These are phyloP conservation scores for Pelochelys cantorii DNA, from an alignment of 2,797 vertebrate genomes.

Conservation along the genomic window DNA sequence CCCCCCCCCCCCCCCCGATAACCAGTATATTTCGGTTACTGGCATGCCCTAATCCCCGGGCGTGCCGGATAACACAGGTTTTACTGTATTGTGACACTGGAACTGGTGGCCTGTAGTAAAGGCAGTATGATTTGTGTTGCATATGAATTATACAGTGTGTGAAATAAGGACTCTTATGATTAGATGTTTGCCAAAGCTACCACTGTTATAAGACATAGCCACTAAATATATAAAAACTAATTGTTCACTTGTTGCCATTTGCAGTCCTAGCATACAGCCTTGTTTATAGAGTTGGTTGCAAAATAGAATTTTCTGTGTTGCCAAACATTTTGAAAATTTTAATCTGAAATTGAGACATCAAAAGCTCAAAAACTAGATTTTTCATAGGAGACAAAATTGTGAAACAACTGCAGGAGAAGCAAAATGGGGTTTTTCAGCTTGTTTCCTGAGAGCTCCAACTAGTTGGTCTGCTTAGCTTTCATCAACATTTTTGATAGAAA, in stretches of 20 bases:
- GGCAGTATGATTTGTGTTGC: background rate
- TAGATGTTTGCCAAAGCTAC: background rate
- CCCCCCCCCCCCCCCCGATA: no score
- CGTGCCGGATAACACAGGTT: no score
- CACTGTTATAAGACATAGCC: background rate
- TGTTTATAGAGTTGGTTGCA: background rate
- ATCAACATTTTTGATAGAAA: background rate
- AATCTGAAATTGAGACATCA: background rate
- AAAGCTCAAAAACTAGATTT: background rate
- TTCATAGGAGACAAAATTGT: background rate
- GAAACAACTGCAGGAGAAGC: background rate
- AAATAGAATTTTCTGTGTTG: background rate
- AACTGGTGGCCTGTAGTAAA: background rate
- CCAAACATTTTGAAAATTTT: background rate
- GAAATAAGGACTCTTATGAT: background rate
- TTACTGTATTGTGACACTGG: background rate
- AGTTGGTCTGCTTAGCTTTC: background rate
- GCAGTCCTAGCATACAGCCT: background rate
- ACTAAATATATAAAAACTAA: background rate
- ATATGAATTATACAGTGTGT: background rate
- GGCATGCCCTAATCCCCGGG: no score
- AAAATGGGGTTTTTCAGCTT: background rate
- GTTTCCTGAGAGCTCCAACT: conserved; percentile 8
- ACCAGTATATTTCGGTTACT: no score
- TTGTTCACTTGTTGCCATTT: background rate